These are phyloP conservation scores for Suricata suricatta DNA, from an alignment of 2,113 vertebrate species.

Conservation along the genomic window DNA sequence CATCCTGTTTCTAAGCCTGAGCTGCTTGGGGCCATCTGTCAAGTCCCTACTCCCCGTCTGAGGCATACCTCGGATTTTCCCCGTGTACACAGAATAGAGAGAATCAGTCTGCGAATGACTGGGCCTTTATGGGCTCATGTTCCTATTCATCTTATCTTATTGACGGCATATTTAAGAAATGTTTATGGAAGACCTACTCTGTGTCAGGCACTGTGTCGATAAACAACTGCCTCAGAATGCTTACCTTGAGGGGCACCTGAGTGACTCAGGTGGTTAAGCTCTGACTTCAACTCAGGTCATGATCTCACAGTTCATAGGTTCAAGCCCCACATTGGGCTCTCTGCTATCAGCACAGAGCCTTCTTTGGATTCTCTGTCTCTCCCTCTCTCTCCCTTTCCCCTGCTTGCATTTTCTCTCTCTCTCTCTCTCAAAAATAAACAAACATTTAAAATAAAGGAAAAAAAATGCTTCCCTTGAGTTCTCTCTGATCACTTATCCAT, in stretches of 20 bases:
- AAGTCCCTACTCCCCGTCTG: background rate
- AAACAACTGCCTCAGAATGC: background rate
- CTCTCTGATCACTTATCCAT: background rate
- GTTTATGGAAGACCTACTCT: background rate
- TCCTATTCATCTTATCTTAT: background rate
- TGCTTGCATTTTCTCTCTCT: no score
- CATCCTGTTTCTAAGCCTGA: background rate
- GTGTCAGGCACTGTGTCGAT: background rate
- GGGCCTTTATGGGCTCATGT: accelerated
- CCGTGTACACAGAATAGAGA: background rate
- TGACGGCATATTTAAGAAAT: background rate
- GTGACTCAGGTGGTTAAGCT: no score
- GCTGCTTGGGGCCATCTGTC: background rate
- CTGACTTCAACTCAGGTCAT: no score
- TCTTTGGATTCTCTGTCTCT: no score
- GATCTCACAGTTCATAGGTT: no score
- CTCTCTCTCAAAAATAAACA: no score
- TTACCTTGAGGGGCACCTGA: background rate
- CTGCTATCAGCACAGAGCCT: no score
- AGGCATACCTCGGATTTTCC: background rate
- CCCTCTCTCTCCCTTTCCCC: no score
- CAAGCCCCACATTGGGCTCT: no score
- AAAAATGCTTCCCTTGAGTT: background rate
- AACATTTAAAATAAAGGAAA: no score
- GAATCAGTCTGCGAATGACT: background rate